phyloP scores from a whole-genome alignment of 2,888 invertebrate genomes.

The Elysia crispata region DNA sequence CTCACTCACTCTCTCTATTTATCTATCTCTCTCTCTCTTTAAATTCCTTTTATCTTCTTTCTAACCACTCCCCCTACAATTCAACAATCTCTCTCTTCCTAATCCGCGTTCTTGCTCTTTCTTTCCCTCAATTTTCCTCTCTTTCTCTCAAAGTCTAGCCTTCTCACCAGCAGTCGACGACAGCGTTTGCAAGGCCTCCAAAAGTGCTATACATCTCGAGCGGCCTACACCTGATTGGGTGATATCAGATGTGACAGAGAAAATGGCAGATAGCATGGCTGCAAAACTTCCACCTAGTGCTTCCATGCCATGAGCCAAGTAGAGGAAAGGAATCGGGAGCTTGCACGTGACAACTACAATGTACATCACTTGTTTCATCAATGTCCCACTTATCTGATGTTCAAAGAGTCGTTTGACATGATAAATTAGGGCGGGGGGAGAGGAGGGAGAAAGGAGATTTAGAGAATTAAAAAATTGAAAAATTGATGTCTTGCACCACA shows the following conservation, averaged over 20 bases:
- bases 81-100: too few relatives aligned
- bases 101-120: too few relatives aligned
- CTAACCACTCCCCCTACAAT: too few relatives aligned
- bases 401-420: too few relatives aligned
- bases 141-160: constrained; percentile 13
- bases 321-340: constrained; percentile 39
- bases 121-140: constrained; percentile 9
- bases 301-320: constrained; percentile 48
- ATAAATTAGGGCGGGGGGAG: too few relatives aligned
- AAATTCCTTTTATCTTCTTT: too few relatives aligned
- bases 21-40: too few relatives aligned
- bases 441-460: too few relatives aligned
- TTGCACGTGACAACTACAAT: constrained; percentile 39
- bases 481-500: too few relatives aligned
- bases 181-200: constrained; percentile 52
- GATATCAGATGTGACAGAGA: constrained; percentile 56
- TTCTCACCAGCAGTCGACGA: constrained; percentile 22
- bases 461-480: too few relatives aligned
- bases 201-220: constrained; percentile 51
- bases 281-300: constrained; percentile 55
- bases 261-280: constrained; percentile 52
- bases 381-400: constrained; percentile 41
- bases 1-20: too few relatives aligned
- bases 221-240: constrained; percentile 51
- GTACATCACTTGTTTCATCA: constrained; percentile 50